These are phyloP conservation scores for Heterochromis multidens DNA, from an alignment of 2,113 vertebrate genomes.

Conservation along the genomic window DNA sequence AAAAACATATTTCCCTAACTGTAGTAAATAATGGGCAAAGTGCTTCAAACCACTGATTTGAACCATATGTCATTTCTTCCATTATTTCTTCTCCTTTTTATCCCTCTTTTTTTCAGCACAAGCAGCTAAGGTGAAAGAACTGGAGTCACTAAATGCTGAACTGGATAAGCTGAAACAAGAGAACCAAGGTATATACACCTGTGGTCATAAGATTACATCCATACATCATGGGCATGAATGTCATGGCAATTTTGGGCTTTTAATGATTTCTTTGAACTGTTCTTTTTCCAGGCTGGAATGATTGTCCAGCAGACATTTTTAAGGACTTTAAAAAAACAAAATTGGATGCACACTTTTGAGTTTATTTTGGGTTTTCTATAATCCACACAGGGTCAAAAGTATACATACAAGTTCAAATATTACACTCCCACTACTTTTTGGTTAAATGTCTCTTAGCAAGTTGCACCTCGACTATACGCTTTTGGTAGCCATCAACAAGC, in stretches of 20 bases:
- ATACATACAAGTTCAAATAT: not conserved
- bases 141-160: not conserved
- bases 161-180: not conserved
- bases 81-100: accelerated
- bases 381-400: not conserved
- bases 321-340: not conserved
- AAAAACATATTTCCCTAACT: accelerated
- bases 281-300: not conserved
- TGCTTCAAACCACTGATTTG: accelerated
- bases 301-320: not conserved
- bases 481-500: too few relatives aligned
- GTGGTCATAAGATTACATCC: accelerated
- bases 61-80: not conserved
- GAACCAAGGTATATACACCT: not conserved
- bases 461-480: not conserved
- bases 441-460: not conserved
- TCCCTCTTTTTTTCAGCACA: not conserved
- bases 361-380: not conserved
- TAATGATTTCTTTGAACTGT: accelerated
- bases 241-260: accelerated
- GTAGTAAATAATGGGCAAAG: not conserved
- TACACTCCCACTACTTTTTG: not conserved
- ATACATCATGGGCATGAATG: not conserved
- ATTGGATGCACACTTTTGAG: accelerated
- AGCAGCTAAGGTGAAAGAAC: not conserved